phyloP scores from a whole-genome alignment of 2,888 invertebrate species.

The Troilus luridus region DNA sequence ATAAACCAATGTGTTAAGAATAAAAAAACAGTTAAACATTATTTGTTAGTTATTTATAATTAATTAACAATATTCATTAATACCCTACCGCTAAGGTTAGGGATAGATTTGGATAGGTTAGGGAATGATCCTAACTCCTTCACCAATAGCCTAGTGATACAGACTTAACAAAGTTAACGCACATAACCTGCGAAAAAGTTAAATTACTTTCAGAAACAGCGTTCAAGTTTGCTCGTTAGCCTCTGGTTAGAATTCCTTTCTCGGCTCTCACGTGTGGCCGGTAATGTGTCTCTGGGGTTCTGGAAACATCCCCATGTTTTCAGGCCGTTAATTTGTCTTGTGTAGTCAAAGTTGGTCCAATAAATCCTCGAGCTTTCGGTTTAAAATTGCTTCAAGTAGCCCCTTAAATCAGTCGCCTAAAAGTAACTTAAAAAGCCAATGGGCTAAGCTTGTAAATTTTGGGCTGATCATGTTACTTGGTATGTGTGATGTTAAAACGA shows the following conservation, averaged over 20 bases:
- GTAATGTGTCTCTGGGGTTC: constrained; percentile 8
- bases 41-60: background rate
- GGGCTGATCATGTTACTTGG: background rate
- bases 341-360: background rate
- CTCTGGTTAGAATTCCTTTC: constrained; percentile 16
- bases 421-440: background rate
- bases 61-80: background rate
- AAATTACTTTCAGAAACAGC: constrained; percentile 18
- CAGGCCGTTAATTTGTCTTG: background rate
- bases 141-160: background rate
- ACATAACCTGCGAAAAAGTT: constrained; percentile 27
- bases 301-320: background rate
- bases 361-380: background rate
- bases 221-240: constrained; percentile 41
- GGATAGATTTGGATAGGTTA: too few relatives aligned
- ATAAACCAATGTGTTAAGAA: too few relatives aligned
- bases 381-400: background rate
- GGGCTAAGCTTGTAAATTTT: background rate
- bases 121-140: too few relatives aligned
- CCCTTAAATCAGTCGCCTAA: background rate
- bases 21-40: background rate
- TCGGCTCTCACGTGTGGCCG: constrained; percentile 30
- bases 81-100: background rate
- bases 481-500: too few relatives aligned
- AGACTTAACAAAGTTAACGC: background rate